phyloP scores from a whole-genome alignment of 2,113 vertebrate species.

The Zapornia atra region DNA sequence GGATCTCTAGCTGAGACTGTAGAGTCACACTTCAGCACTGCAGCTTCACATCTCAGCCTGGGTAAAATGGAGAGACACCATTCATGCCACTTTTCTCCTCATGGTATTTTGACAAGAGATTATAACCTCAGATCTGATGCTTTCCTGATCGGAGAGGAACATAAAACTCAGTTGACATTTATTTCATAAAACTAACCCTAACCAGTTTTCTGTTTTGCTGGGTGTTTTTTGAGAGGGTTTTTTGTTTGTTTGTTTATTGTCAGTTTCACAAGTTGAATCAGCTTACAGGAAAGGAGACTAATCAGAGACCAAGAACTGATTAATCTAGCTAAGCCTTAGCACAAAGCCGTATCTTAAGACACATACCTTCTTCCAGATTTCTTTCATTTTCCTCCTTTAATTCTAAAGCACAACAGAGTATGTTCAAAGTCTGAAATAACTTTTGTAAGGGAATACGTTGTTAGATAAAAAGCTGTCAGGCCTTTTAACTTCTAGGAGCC shows the following conservation, averaged over 20 bases:
- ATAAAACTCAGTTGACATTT: neutral
- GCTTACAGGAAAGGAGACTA: neutral
- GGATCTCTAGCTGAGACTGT: neutral
- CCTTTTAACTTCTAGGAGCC: neutral
- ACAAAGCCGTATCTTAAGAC: neutral
- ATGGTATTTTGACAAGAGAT: neutral
- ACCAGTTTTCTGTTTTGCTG: neutral
- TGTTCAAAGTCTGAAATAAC: neutral
- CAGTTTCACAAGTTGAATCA: neutral
- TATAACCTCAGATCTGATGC: neutral
- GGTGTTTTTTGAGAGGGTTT: neutral
- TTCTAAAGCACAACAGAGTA: neutral
- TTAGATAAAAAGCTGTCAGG: neutral
- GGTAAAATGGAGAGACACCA: fast-evolving
- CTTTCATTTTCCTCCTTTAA: neutral
- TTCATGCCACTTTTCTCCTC: neutral
- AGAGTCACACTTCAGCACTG: neutral
- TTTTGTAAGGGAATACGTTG: neutral
- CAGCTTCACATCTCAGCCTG: neutral
- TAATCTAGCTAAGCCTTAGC: neutral
- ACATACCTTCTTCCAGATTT: neutral
- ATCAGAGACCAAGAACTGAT: neutral
- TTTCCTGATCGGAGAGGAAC: neutral
- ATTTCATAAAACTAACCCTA: neutral
- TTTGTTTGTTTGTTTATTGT: neutral